Evolutionary conservation across 2,113 vertebrate genomes (phyloP), one percentile per base, ranked within the genome.

Genomic region (Pygoscelis adeliae): DNA sequence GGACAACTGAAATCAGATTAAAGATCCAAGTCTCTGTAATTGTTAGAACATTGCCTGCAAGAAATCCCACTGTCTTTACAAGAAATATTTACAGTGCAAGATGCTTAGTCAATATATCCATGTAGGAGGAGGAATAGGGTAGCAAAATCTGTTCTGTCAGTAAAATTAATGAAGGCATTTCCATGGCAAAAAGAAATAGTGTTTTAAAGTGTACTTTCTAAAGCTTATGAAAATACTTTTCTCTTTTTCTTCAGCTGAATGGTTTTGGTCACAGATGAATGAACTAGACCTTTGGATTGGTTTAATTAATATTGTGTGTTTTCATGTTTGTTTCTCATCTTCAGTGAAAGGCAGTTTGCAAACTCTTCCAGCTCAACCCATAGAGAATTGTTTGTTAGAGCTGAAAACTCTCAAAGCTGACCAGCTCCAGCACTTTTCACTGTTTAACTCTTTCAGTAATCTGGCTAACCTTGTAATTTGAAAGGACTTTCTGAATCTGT

Each of bases 131-230:
- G 23, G 5, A 74, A 50, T 30, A 65, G 56, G 2, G 11, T 47
- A 82, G 61, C 40, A 95, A 84, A 73, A 63, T 84, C 63, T 84
- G 29, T 70, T 93, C 58, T 30, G 53, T 67, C 88, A 52, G 15
- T 83, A 95, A 87, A 94, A 87, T 46, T 84, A 91, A 83, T 74
- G 23, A 71, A 79, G 63, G 23, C 7, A 52, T 93, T 95, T 96
- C 72, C 5, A 20, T 65, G 27, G 53, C 46, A 67, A 89, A 87
- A 87, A 93, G 7, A 78, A 84, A 79, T 9, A 4, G 5, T 53
- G 2, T 32, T 36, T 86, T 79, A 42, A 69, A 58, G 11, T 26
- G 12, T 90, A 56, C 56, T 56, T 81, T 40, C 29, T 77, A 66
- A 88, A 70, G 32, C 30, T 77, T 62, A 52, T 29, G 38, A 61